Evolutionary conservation across 2,797 vertebrate species (phyloP), one percentile per base, ranked within the genome.

Genomic region (Labeo calbasu): DNA sequence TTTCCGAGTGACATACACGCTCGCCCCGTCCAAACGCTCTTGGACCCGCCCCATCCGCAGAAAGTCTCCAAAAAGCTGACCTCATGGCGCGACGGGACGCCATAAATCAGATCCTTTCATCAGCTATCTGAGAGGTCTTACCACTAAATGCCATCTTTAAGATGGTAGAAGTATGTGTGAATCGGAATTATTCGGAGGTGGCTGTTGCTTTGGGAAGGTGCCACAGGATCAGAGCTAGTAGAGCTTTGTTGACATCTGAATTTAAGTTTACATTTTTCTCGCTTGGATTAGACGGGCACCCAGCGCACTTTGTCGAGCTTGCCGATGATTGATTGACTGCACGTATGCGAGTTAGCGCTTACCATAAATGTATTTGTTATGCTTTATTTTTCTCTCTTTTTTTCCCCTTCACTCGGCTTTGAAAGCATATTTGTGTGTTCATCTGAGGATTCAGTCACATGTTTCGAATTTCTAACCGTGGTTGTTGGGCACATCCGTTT

Each of bases 401-500:
- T 89, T 51, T 17, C 88, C 87, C 82, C 87, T 63, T 87, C 84
- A 77, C 88, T 87, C 77, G 87, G 91, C 85, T 86, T 86, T 85
- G 84, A 90, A 90, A 91, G 91, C 80, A 48, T 82, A 89, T 91
- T 88, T 91, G 79, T 89, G 84, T 88, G 86, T 88, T 87, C 86
- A 43, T 73, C 77, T 90, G 85, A 87, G 90, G 90, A 92, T 92
- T 90, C 84, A 85, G 89, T 84, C 81, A 82, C 83, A 85, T 77
- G 85, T 85, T 81, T 85, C 55, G 81, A 87, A 90, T 92, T 92
- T 87, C 89, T 85, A 80, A 90, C 88, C 91, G 85, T 87, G 90
- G 92, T 92, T 93, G 92, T 91, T 92, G 90, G 88, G 84, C 92
- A 91, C 89, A 91, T 93, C 92, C 88, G 90, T 89, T 88, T 92